Evolutionary conservation across 2,888 invertebrate genomes (phyloP), one percentile per base, ranked within the genome.

Genomic region (Aethes cnicana): DNA sequence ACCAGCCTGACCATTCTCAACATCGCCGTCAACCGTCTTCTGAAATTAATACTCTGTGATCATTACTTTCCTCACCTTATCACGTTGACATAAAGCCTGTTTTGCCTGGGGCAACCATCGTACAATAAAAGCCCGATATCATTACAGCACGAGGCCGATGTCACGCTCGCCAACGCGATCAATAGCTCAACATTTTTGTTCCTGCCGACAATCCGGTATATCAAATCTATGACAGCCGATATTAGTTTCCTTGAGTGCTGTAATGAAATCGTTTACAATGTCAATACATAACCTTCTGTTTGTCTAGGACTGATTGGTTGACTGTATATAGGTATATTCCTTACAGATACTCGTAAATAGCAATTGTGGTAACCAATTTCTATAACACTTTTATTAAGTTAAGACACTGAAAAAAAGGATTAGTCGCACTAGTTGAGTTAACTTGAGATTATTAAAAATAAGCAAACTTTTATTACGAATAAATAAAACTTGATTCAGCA

Each of bases 111-210:
- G 25, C 20, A n/a, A n/a, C 18, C 30, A 8, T 28, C 25, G 17
- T 23, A 37, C 44, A 52, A 52, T 62, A 63, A 64, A 66, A 62
- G 64, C 64, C 62, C 68, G 64, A 25, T 49, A 28, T 47, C 47
- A 56, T 59, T 54, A 56, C 64, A 70, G 65, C 69, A 71, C 69
- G 64, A 64, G 69, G 58, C 58, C 58, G 57, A 58, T 67, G 66
- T 65, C 72, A 70, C 71, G 72, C 61, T 48, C 59, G 65, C 60
- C 66, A 69, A 63, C 60, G 52, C 66, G 63, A 69, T 66, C 62
- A 55, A 60, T 55, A 55, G 48, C 61, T 61, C 71, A 71, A 74
- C 72, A 72, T 71, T 72, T 72, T 70, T 68, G 62, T 68, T 72
- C 72, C 64, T 66, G 66, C 18, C 39, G 58, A 61, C 62, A 57